These are phyloP conservation scores for Drosophila ambigua DNA, from an alignment of 1,140 invertebrate genomes.

Conservation along the genomic window DNA sequence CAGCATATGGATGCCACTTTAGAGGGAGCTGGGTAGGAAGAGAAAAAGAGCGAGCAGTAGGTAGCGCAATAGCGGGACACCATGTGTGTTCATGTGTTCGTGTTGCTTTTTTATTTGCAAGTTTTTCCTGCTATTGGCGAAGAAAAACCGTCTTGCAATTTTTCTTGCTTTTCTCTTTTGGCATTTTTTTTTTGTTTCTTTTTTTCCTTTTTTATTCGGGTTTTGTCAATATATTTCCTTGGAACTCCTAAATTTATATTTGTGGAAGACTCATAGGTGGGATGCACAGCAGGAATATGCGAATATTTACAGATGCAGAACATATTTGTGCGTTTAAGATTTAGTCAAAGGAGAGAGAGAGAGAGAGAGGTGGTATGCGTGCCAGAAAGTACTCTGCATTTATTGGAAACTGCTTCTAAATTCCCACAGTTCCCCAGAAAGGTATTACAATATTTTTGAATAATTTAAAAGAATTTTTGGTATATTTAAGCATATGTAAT, in stretches of 20 bases:
- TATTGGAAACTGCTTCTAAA: too few relatives aligned
- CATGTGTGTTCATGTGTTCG: slow-evolving; percentile 10
- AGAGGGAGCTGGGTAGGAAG: not conserved
- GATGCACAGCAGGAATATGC: too few relatives aligned
- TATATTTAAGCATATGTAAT: too few relatives aligned
- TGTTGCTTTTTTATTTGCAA: not conserved
- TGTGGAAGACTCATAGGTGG: not conserved
- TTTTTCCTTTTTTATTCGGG: slow-evolving; percentile 13
- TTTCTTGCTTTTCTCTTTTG: slow-evolving; percentile 20
- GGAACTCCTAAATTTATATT: slow-evolving; percentile 56
- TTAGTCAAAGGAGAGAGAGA: too few relatives aligned
- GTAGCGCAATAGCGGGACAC: not conserved
- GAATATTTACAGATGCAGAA: too few relatives aligned
- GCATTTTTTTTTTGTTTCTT: slow-evolving; percentile 14
- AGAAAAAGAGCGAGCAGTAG: not conserved
- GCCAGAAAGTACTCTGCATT: too few relatives aligned
- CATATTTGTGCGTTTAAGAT: too few relatives aligned
- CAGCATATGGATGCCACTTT: slow-evolving; percentile 35
- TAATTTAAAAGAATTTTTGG: too few relatives aligned
- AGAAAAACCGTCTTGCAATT: slow-evolving; percentile 9
- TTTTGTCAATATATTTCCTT: slow-evolving; percentile 49
- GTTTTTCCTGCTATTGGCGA: slow-evolving; percentile 10
- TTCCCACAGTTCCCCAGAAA: too few relatives aligned
- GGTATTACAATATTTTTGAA: too few relatives aligned
- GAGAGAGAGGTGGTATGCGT: too few relatives aligned